A percentile compares a stretch with the other conserved stretches of the same genome.
Evolutionary conservation across 2,888 invertebrate species (phyloP).

Genomic region (Agonopterix heracliana): DNA sequence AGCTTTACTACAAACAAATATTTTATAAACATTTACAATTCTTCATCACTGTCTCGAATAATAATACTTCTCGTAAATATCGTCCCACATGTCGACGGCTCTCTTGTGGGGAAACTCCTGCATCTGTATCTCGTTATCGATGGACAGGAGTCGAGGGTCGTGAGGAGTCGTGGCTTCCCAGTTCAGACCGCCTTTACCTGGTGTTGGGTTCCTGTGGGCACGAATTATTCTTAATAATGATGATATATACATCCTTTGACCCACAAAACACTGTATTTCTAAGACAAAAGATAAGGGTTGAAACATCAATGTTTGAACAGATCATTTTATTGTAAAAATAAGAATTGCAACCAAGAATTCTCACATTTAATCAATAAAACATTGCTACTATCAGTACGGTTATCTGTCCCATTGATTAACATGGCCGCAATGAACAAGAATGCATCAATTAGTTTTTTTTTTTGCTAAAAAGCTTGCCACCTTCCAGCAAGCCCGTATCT

Average conservation of each 20-base stretch:
- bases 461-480: no score
- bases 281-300: not conserved
- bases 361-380: no score
- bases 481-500: no score
- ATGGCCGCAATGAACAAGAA: no score
- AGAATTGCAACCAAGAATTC: no score
- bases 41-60: conserved; percentile 18
- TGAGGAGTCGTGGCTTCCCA: conserved; percentile 41
- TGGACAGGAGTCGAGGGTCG: conserved; percentile 41
- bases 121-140: conserved; percentile 42
- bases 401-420: no score
- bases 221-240: not conserved
- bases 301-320: no score
- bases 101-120: conserved; percentile 35
- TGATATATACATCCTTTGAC: not conserved
- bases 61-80: conserved; percentile 57
- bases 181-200: conserved; percentile 13
- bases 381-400: no score
- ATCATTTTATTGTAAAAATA: no score
- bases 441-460: no score
- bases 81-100: conserved; percentile 43
- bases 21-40: no score
- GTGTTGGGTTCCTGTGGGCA: conserved; percentile 39
- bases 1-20: no score
- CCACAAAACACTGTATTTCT: not conserved